Percentiles rank a stretch among this genome's conserved stretches.
Evolutionary conservation across 2,888 invertebrate genomes (phyloP).

Genomic region (Plemyria rubiginata): DNA sequence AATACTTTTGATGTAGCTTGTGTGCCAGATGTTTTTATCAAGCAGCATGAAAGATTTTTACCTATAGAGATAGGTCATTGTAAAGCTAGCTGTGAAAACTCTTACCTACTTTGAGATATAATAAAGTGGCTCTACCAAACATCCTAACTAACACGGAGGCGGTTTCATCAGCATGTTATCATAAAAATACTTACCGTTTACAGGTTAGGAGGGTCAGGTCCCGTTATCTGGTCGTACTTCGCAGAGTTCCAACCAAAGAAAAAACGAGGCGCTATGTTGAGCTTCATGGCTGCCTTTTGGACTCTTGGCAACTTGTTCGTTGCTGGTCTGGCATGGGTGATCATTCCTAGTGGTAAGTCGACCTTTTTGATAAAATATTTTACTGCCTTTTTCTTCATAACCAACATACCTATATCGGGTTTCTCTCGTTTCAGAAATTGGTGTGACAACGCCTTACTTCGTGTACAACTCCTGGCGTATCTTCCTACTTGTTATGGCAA

Average conservation of each 20-base stretch:
- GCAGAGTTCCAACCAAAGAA: constrained; percentile 97
- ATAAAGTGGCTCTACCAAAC: no score
- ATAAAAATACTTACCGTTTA: constrained; percentile 44
- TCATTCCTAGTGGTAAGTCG: constrained; percentile 86
- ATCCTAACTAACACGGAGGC: no score
- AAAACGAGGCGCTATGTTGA: constrained; percentile 95
- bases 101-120: no score
- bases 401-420: neutral
- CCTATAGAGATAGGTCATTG: no score
- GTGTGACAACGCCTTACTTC: constrained; percentile 87
- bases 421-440: constrained; percentile 83
- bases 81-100: no score
- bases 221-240: constrained; percentile 97
- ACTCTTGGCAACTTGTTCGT: constrained; percentile 96
- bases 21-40: no score
- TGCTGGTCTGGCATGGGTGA: constrained; percentile 92
- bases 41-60: no score
- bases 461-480: constrained; percentile 96
- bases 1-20: no score
- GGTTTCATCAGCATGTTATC: no score
- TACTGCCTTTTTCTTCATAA: neutral
- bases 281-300: constrained; percentile 98
- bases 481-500: constrained; percentile 93
- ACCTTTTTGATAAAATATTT: neutral
- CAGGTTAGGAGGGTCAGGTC: constrained; percentile 94